Percentiles rank a stretch among this genome's conserved stretches.
Conservation (phyloP, 2,888 invertebrate species). For the Leptura quadrifasciata region DNA sequence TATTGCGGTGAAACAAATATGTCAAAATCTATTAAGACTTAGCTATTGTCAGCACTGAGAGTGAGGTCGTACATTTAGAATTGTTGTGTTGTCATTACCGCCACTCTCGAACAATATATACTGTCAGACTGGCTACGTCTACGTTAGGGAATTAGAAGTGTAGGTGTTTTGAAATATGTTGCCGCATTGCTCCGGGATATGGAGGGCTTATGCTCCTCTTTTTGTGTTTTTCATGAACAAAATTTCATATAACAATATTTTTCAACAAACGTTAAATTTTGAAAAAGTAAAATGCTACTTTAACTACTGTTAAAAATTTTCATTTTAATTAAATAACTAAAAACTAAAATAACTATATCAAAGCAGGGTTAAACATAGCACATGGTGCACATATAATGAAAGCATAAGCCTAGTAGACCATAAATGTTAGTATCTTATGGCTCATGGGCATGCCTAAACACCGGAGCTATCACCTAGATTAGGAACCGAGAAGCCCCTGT, state of each 20-base stretch:
- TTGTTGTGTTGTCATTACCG: too few species aligned
- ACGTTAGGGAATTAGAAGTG: too few species aligned
- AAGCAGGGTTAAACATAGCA: slow-evolving; percentile 45
- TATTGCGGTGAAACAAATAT: too few species aligned
- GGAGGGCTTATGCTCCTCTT: too few species aligned
- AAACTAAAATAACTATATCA: slow-evolving; percentile 21
- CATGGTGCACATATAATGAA: slow-evolving; percentile 32
- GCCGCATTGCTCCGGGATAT: too few species aligned
- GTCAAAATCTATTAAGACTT: too few species aligned
- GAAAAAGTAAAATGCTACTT: background rate
- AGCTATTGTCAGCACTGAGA: too few species aligned
- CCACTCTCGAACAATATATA: too few species aligned
- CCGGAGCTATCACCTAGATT: slow-evolving; percentile 84
- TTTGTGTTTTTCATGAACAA: too few species aligned
- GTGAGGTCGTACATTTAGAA: too few species aligned
- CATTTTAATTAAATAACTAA: slow-evolving; percentile 6
- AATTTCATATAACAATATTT: background rate
- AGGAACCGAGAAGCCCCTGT: slow-evolving; percentile 91
- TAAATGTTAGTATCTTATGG: slow-evolving; percentile 50
- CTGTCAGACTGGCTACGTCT: too few species aligned
- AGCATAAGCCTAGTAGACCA: slow-evolving; percentile 31
- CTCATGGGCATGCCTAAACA: slow-evolving; percentile 50
- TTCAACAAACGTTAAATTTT: background rate
- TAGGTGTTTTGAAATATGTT: too few species aligned
- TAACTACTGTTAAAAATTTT: background rate